Conservation (phyloP, 2,797 vertebrate genomes). For the Cynopterus sphinx region DNA sequence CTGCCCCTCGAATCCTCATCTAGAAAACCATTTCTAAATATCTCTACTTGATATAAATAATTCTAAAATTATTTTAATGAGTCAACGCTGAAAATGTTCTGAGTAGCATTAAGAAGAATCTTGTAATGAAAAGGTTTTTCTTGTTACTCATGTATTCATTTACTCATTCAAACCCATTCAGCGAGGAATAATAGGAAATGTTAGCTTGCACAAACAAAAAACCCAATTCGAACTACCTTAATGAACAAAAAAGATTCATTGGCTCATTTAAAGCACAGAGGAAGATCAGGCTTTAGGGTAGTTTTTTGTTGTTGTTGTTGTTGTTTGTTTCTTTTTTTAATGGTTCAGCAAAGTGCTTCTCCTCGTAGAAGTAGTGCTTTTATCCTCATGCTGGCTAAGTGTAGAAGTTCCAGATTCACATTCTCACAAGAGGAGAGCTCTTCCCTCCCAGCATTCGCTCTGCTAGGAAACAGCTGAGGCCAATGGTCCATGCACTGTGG, state of each 20-base stretch:
- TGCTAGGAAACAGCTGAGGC: neutral
- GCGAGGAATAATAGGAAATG: neutral
- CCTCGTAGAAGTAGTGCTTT: neutral
- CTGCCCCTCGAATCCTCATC: neutral
- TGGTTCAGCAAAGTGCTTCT: neutral
- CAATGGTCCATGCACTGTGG: neutral
- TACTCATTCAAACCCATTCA: neutral
- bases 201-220: neutral
- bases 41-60: neutral
- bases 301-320: neutral
- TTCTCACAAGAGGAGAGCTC: neutral
- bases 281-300: neutral
- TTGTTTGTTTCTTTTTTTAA: neutral
- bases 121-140: neutral
- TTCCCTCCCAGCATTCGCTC: neutral
- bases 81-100: neutral
- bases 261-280: neutral
- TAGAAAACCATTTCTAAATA: neutral
- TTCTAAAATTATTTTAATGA: neutral
- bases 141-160: slow-evolving; percentile 7
- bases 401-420: neutral
- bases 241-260: neutral
- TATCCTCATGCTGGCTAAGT: neutral
- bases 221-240: neutral
- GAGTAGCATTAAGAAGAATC: neutral